Percentiles rank a stretch among this genome's conserved stretches.
phyloP scores from a whole-genome alignment of 1,140 invertebrate species.

The Condylostylus longicornis region DNA sequence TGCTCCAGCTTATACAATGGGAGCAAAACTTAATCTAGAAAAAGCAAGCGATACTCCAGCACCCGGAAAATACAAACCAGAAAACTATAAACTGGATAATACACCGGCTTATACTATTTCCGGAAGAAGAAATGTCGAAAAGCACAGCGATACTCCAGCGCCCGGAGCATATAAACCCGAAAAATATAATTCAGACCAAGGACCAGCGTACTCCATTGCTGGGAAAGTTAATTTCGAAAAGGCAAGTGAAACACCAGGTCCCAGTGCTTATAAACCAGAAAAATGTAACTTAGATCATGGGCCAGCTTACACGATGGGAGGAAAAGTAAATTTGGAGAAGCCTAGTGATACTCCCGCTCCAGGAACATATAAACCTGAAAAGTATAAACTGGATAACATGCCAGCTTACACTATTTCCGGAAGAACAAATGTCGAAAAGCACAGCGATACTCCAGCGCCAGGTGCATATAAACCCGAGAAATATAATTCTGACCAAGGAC shows the following conservation, averaged over 20 bases:
- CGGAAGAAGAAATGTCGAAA: constrained; percentile 39
- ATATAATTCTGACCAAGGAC: constrained; percentile 39
- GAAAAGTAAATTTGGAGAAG: constrained; percentile 32
- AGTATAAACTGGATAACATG: constrained; percentile 32
- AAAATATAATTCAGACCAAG: constrained; percentile 40
- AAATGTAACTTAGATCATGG: constrained; percentile 37
- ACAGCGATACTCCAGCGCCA: constrained; percentile 52
- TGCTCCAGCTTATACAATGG: constrained; percentile 35
- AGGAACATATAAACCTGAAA: constrained; percentile 43
- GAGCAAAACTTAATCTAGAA: constrained; percentile 31
- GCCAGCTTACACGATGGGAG: constrained; percentile 35
- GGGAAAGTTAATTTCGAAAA: constrained; percentile 36
- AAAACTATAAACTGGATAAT: constrained; percentile 36
- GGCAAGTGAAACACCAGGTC: constrained; percentile 42
- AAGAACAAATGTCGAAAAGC: constrained; percentile 39
- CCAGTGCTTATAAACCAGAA: constrained; percentile 37
- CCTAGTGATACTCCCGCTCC: constrained; percentile 30
- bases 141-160: constrained; percentile 53
- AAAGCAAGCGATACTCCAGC: constrained; percentile 34
- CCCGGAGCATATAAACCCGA: constrained; percentile 64
- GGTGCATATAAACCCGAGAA: constrained; percentile 42
- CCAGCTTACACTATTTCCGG: constrained; percentile 37
- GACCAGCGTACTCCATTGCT: constrained; percentile 39
- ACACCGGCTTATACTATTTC: constrained; percentile 36
- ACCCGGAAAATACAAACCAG: constrained; percentile 40